Evolutionary conservation across 2,888 invertebrate genomes (phyloP).

Genomic region (Palloptera scutellata): DNA sequence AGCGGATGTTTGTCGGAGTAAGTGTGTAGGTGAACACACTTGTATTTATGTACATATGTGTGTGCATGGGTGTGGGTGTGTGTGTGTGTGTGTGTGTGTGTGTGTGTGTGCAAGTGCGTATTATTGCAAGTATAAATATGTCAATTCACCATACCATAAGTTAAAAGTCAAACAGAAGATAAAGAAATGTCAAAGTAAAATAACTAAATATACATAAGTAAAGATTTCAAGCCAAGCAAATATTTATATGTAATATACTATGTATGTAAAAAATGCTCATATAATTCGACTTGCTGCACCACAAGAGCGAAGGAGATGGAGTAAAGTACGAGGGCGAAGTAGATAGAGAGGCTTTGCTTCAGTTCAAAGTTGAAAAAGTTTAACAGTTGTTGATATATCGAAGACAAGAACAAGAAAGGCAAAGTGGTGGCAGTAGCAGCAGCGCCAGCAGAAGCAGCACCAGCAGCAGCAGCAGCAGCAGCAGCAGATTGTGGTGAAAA

Average conservation of each 20-base stretch:
- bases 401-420: too few species aligned
- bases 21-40: too few species aligned
- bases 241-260: not conserved
- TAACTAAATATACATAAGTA: not conserved
- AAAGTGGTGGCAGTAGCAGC: too few species aligned
- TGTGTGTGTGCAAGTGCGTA: not conserved
- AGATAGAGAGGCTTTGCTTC: not conserved
- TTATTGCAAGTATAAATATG: not conserved
- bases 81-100: constrained; percentile 5
- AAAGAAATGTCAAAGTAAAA: not conserved
- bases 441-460: too few species aligned
- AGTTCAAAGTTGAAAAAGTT: not conserved
- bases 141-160: not conserved
- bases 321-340: not conserved
- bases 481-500: constrained; percentile 2
- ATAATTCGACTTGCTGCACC: not conserved
- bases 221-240: not conserved
- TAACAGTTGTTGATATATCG: not conserved
- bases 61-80: too few species aligned
- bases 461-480: too few species aligned
- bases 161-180: not conserved
- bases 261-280: not conserved
- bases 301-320: not conserved
- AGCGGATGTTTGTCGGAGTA: too few species aligned
- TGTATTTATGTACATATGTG: constrained; percentile 15